Percentiles rank a stretch among this genome's conserved stretches.
Evolutionary conservation across 2,888 invertebrate species (phyloP).

Genomic region (Ceriagrion tenellum): DNA sequence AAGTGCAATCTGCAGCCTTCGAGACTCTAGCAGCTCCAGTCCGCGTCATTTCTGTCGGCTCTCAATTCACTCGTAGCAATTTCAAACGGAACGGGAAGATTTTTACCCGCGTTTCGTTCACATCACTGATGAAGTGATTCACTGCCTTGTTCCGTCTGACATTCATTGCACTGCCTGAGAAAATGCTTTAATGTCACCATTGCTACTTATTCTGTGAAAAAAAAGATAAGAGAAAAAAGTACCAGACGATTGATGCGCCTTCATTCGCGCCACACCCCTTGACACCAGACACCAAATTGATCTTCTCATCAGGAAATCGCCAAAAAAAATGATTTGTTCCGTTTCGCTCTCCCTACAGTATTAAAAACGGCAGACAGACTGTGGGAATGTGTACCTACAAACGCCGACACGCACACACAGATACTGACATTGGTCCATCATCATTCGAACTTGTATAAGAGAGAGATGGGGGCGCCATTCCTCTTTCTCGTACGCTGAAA

Average conservation of each 20-base stretch:
- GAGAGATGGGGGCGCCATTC: background rate
- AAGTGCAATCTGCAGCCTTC: no score
- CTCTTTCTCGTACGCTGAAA: background rate
- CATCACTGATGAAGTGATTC: no score
- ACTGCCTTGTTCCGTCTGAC: no score
- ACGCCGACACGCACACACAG: no score
- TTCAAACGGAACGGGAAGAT: no score
- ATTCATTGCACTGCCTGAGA: background rate
- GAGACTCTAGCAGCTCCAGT: no score
- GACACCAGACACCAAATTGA: conserved; percentile 4
- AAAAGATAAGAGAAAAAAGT: background rate
- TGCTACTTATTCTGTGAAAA: background rate
- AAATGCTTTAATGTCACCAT: background rate
- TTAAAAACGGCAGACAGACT: background rate
- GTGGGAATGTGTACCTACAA: background rate
- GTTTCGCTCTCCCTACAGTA: background rate
- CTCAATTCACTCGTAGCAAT: no score
- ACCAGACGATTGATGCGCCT: background rate
- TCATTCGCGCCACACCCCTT: background rate
- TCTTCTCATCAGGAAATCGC: conserved; percentile 7
- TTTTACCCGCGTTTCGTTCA: no score
- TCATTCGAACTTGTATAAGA: background rate
- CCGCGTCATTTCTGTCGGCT: no score
- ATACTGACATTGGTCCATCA: background rate
- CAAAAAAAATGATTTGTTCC: background rate